These are phyloP conservation scores for Adelognathus sp. DNA, from an alignment of 2,888 invertebrate species.

Conservation along the genomic window DNA sequence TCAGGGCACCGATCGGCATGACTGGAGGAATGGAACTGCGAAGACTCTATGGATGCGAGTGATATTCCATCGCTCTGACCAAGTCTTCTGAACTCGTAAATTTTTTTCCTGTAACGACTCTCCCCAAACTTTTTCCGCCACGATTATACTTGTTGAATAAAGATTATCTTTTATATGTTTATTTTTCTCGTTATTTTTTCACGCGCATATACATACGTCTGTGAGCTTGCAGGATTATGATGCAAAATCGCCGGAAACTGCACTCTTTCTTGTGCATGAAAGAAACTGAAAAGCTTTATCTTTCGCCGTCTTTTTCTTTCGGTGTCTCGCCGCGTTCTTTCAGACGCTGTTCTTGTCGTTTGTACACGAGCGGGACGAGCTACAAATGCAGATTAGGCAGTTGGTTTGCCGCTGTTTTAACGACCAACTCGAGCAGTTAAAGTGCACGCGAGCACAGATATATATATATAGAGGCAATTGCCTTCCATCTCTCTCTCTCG, in stretches of 20 bases:
- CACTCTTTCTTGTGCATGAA: slow-evolving; percentile 28
- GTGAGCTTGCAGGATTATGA: not conserved
- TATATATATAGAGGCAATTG: no score
- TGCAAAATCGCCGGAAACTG: slow-evolving; percentile 24
- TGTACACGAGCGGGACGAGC: slow-evolving; percentile 60
- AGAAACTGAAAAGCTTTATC: not conserved
- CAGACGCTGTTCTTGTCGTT: slow-evolving; percentile 44
- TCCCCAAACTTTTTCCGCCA: not conserved
- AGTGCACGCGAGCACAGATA: slow-evolving; percentile 60
- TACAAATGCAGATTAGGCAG: slow-evolving; percentile 72
- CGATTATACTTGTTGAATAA: slow-evolving; percentile 16
- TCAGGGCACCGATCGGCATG: slow-evolving; percentile 1
- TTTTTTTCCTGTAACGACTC: slow-evolving; percentile 4
- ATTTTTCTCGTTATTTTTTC: slow-evolving; percentile 28
- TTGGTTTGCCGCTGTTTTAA: slow-evolving; percentile 65
- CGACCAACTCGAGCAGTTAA: slow-evolving; percentile 60
- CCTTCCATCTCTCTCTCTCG: slow-evolving; percentile 27
- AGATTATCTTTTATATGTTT: slow-evolving; percentile 21
- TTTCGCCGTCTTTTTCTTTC: not conserved
- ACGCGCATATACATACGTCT: not conserved
- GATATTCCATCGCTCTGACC: not conserved
- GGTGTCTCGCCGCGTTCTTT: slow-evolving; percentile 21
- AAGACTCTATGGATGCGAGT: slow-evolving; percentile 6
- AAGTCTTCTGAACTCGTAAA: not conserved
- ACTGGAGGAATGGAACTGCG: slow-evolving; percentile 11